A percentile compares a stretch with the other conserved stretches of the same genome.
phyloP scores from a whole-genome alignment of 2,888 invertebrate species.

The Idaea aversata region DNA sequence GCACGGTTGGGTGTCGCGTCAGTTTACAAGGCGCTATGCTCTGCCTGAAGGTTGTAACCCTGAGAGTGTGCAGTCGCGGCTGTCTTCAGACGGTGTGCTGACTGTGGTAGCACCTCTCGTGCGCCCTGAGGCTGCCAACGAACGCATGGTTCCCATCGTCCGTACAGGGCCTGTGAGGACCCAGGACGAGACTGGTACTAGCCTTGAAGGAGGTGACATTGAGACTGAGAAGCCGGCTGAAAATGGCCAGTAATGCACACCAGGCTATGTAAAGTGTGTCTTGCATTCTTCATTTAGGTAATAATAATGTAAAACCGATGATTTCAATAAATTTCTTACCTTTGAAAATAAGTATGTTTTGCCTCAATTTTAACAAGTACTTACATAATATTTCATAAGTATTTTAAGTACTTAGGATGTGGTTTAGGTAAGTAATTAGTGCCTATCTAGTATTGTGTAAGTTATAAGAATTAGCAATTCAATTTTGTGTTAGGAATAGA shows the following conservation, averaged over 20 bases:
- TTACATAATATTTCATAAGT: too few relatives aligned
- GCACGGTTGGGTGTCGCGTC: conserved; percentile 84
- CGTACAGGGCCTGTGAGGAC: conserved; percentile 72
- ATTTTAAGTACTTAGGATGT: too few relatives aligned
- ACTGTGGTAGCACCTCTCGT: conserved; percentile 79
- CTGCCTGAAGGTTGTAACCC: conserved; percentile 84
- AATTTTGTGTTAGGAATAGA: too few relatives aligned
- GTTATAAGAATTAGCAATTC: too few relatives aligned
- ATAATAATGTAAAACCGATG: too few relatives aligned
- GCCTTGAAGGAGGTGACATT: conserved; percentile 23
- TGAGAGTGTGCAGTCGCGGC: conserved; percentile 81
- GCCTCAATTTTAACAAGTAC: too few relatives aligned
- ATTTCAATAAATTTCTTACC: too few relatives aligned
- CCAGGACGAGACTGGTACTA: conserved; percentile 19
- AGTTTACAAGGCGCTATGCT: conserved; percentile 84
- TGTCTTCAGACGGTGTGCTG: conserved; percentile 85
- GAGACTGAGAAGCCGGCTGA: conserved; percentile 21
- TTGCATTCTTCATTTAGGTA: too few relatives aligned
- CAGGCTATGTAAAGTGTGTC: too few relatives aligned
- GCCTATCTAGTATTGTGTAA: too few relatives aligned
- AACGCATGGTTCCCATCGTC: conserved; percentile 73
- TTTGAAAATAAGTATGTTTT: too few relatives aligned
- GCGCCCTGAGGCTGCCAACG: conserved; percentile 38
- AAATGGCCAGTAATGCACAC: conserved; percentile 28
- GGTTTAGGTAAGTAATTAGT: too few relatives aligned